Conservation (phyloP, 2,888 invertebrate genomes). For the Pteria penguin region DNA sequence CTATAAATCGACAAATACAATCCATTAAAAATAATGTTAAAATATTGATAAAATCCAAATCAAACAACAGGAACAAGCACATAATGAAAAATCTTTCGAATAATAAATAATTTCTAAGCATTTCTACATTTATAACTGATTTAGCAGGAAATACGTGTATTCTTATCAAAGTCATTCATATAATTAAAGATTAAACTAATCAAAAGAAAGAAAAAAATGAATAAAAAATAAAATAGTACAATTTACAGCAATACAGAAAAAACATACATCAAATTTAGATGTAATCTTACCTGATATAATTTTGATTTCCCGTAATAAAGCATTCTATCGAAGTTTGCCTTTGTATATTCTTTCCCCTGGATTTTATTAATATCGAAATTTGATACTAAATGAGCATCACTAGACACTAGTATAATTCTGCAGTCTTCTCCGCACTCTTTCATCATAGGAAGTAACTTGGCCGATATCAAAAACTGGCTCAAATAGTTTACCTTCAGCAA, state of each 20-base stretch:
- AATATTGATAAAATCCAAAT: no score
- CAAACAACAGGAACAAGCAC: no score
- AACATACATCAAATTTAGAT: neutral
- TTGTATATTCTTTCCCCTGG: conserved; percentile 47
- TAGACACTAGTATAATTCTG: conserved; percentile 61
- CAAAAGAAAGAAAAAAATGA: no score
- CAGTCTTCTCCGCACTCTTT: conserved; percentile 54
- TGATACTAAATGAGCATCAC: conserved; percentile 53
- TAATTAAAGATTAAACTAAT: no score
- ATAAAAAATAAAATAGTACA: no score
- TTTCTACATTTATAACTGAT: no score
- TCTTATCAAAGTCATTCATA: no score
- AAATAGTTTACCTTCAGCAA: conserved; percentile 60
- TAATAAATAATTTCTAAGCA: no score
- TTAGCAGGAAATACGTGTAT: no score
- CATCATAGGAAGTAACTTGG: conserved; percentile 59
- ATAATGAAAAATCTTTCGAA: no score
- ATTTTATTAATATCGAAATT: conserved; percentile 48
- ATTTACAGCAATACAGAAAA: neutral
- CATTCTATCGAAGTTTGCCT: conserved; percentile 47
- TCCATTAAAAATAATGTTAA: no score
- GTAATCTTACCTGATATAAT: conserved; percentile 63
- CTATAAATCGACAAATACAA: conserved; percentile 38
- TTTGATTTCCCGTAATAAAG: conserved; percentile 63
- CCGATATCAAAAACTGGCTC: conserved; percentile 62